phyloP scores from a whole-genome alignment of 2,797 vertebrate species.

The Carcharodon carcharias region DNA sequence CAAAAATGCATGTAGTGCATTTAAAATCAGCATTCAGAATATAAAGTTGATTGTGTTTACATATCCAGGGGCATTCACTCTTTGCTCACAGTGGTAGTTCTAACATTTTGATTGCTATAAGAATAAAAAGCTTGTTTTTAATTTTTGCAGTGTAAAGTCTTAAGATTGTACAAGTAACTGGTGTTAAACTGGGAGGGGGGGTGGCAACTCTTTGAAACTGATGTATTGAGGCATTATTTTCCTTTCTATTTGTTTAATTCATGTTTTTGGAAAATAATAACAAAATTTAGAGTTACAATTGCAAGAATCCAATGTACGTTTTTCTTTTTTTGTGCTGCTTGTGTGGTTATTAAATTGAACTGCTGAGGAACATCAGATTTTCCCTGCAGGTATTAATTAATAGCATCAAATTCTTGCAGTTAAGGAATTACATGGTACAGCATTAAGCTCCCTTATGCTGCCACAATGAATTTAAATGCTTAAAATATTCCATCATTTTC shows the following conservation, averaged over 20 bases:
- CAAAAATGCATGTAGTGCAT: not conserved
- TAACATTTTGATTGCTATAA: not conserved
- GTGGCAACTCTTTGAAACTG: not conserved
- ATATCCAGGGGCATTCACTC: not conserved
- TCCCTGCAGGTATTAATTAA: not conserved
- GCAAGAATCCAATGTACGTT: not conserved
- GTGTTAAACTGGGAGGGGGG: not conserved
- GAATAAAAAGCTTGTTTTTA: not conserved
- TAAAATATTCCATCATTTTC: conserved; percentile 3
- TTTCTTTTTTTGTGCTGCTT: not conserved
- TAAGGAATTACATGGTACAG: not conserved
- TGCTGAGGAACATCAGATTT: not conserved
- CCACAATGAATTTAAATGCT: not conserved
- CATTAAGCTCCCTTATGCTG: not conserved
- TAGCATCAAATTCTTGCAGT: not conserved
- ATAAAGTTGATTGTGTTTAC: not conserved
- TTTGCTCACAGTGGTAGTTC: not conserved
- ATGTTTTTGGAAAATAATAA: not conserved
- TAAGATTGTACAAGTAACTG: not conserved
- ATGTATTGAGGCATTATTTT: not conserved
- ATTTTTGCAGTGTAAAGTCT: not conserved
- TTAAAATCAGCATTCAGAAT: not conserved
- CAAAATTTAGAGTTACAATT: not conserved
- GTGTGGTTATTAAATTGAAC: not conserved
- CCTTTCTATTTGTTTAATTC: not conserved